Evolutionary conservation across 2,113 vertebrate genomes (phyloP), one percentile per base, ranked within the genome.

Genomic region (Channa maculata): DNA sequence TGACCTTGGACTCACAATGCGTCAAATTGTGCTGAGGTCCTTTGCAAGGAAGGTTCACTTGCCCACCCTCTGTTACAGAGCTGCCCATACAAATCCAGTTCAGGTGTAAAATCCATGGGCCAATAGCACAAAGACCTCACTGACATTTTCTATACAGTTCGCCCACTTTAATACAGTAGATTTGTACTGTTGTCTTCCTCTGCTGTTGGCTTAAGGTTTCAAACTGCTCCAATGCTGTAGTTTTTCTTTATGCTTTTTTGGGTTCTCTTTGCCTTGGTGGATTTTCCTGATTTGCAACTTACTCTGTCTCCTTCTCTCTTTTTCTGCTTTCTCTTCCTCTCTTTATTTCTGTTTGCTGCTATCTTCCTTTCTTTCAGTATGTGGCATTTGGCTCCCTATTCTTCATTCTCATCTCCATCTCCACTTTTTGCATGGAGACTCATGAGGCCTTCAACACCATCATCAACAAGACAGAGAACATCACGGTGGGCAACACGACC

Each of bases 391-490:
- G 90, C 84, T 95, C 94, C 66, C 93, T 95, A 34, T 92, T 98
- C 93, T 98, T 99, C 95, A 99, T 98, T 93, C 97, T 99, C 93
- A 95, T 99, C 93, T 98, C 97, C 93, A 98, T 98, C 94, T 97
- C 97, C 84, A 99, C 97, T 46, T 98, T 99, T 95, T 99, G 97
- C 95, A 95, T 99, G 96, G 97, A 99, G 95, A 99, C 97, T 0
- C 97, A 98, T 1, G 97, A 99, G 84, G 94, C 96, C 85, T 98
- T 99, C 94, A 98, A 98, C 94, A 95, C 94, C 48, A 94, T 98
- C 86, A 82, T 94, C 92, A 98, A 97, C 95, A 95, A 92, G 90
- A 97, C 97, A 0, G 96, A 98, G 88, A 95, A 93, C 3, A 87
- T 95, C 75, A 89, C 94, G 0, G 87, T 92, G 33, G 95, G 92